Conservation (phyloP, 2,113 vertebrate species). For the Brienomyrus brachyistius region DNA sequence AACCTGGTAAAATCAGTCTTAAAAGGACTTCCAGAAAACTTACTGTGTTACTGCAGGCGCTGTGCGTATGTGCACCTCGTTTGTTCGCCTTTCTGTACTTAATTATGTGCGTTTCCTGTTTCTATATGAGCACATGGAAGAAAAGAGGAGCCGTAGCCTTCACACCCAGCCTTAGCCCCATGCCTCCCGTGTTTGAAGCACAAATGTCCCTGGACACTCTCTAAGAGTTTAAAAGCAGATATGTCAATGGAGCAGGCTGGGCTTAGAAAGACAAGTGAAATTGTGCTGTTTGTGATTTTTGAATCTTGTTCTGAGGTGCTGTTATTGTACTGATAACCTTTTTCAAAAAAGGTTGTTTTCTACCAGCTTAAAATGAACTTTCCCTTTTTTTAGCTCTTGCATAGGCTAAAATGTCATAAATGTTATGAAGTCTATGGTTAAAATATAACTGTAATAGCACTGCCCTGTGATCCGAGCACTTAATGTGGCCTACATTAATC, state of each 20-base stretch:
- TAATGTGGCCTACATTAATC: not conserved
- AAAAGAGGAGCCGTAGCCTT: not conserved
- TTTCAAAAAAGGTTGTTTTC: not conserved
- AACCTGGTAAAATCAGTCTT: not conserved
- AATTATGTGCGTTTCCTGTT: not conserved
- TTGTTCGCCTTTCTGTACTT: not conserved
- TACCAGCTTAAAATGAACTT: not conserved
- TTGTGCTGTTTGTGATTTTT: not conserved
- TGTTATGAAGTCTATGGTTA: not conserved
- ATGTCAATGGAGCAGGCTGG: not conserved
- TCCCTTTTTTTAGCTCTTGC: not conserved
- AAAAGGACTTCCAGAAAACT: not conserved
- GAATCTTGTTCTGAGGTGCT: constrained; percentile 2
- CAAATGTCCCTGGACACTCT: constrained; percentile 11
- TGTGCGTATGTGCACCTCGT: not conserved
- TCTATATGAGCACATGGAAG: constrained; percentile 3
- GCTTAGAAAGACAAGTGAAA: not conserved
- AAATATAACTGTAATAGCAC: not conserved
- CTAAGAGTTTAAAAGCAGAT: constrained; percentile 8
- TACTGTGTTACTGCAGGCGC: not conserved
- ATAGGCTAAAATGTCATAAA: not conserved
- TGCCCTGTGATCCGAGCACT: constrained; percentile 12
- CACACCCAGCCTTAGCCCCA: not conserved
- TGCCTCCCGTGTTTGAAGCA: constrained; percentile 18
- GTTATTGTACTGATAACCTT: not conserved